These are phyloP conservation scores for Rhopalosiphum nymphaeae DNA, from an alignment of 2,888 invertebrate species.

Conservation along the genomic window DNA sequence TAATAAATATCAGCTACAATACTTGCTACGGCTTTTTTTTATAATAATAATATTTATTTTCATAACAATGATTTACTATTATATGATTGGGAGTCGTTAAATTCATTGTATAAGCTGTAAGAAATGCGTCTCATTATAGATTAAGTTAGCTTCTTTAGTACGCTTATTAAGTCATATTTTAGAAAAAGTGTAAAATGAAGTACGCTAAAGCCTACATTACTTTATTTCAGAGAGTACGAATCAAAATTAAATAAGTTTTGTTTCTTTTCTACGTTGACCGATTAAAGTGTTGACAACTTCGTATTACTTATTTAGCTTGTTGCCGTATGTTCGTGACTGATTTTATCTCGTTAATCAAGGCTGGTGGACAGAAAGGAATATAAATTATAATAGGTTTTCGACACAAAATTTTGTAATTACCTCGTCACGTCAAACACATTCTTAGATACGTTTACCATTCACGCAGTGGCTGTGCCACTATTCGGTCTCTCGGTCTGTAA, in stretches of 20 bases:
- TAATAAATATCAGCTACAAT: neutral
- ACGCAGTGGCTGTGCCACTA: neutral
- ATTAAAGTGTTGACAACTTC: conserved; percentile 23
- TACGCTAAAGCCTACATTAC: neutral
- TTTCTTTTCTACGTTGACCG: neutral
- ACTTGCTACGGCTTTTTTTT: neutral
- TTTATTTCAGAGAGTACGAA: neutral
- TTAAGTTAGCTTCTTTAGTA: neutral
- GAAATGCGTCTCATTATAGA: neutral
- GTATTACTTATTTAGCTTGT: neutral
- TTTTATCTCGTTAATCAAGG: conserved; percentile 27
- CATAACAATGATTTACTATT: neutral
- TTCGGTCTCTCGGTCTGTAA: neutral
- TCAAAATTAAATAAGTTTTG: neutral
- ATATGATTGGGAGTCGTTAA: neutral
- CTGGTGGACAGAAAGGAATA: neutral
- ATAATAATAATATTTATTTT: neutral
- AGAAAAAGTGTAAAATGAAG: neutral
- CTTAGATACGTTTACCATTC: neutral
- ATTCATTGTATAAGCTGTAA: neutral
- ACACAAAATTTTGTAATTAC: conserved; percentile 25
- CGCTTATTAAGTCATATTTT: neutral
- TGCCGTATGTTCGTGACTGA: neutral
- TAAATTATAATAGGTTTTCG: conserved; percentile 33
- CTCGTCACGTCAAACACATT: conserved; percentile 32